These are phyloP conservation scores for Neodiprion fabricii DNA, from an alignment of 1,140 invertebrate species.

Conservation along the genomic window DNA sequence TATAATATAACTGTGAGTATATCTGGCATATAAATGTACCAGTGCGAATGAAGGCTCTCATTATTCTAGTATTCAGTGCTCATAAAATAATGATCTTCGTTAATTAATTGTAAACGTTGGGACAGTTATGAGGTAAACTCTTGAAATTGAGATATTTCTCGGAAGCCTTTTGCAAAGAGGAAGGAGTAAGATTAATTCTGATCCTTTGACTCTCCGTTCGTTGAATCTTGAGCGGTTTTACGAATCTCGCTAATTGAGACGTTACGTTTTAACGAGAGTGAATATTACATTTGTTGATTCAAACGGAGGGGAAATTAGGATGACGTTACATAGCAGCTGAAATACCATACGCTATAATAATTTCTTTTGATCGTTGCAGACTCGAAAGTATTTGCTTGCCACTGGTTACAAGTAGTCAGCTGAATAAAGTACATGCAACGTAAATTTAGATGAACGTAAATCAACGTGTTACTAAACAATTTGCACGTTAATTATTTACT, in stretches of 20 bases:
- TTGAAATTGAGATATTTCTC: constrained; percentile 33
- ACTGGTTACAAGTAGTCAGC: no score
- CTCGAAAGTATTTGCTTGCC: no score
- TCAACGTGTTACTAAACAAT: no score
- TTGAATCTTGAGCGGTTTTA: constrained; percentile 11
- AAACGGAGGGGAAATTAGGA: neutral
- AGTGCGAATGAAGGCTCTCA: constrained; percentile 1
- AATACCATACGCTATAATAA: no score
- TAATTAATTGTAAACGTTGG: constrained; percentile 39
- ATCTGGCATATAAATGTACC: neutral
- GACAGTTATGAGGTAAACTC: constrained; percentile 29
- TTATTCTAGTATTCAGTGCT: neutral
- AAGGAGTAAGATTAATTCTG: constrained; percentile 10
- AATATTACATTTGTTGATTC: neutral
- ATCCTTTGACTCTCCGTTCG: constrained; percentile 5
- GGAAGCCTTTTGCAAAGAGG: constrained; percentile 24
- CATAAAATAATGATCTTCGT: constrained; percentile 34
- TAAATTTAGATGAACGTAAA: no score
- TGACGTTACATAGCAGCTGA: no score
- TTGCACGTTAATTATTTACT: no score
- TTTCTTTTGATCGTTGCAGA: no score
- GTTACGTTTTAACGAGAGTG: constrained; percentile 30
- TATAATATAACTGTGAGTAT: neutral
- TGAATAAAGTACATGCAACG: no score
- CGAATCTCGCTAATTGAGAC: constrained; percentile 43